Evolutionary conservation across 2,797 vertebrate species (phyloP), one percentile per base, ranked within the genome.

Genomic region (Lateolabrax maculatus): DNA sequence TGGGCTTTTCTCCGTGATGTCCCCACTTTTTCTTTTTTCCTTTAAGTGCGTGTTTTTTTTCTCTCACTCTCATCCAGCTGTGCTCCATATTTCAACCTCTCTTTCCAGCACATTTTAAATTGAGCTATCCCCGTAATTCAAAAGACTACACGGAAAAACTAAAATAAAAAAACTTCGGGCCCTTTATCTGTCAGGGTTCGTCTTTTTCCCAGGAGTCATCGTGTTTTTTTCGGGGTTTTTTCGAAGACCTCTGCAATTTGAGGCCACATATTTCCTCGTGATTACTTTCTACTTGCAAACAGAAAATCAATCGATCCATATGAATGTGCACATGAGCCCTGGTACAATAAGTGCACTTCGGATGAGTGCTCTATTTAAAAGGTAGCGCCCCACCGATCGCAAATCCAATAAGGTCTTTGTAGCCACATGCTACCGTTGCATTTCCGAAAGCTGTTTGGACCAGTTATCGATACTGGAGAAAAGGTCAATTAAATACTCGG

Each of bases 11-110:
- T 79, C 58, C 16, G 3, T 36, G 43, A 85, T 65, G 80, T 82
- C 82, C 71, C 64, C 61, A 44, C 53, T 66, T 19, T 58, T 70
- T 65, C 18, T 15, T 15, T 5, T 21, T 5, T 1, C 43, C 72
- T 75, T 61, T 65, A 0, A 73, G 48, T 77, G 41, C 19, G 6
- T 64, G 67, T 64, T 60, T 68, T 55, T 44, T 21, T 29, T 34
- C 6, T 77, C 76, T 72, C 52, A 3, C 66, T 70, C 44, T 71
- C 19, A 61, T 89, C 83, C 93, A 93, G 89, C 91, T 91, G 90
- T 46, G 71, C 71, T 83, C 84, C 85, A 91, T 79, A 87, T 89
- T 84, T 89, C 67, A 77, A 7, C 56, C 29, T 36, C 62, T 39
- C 9, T 21, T 77, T 80, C 53, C 68, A 87, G 39, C 36, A 60